phyloP scores from a whole-genome alignment of 92 coral and sea anemone genomes.

The Paramuricea clavata region DNA sequence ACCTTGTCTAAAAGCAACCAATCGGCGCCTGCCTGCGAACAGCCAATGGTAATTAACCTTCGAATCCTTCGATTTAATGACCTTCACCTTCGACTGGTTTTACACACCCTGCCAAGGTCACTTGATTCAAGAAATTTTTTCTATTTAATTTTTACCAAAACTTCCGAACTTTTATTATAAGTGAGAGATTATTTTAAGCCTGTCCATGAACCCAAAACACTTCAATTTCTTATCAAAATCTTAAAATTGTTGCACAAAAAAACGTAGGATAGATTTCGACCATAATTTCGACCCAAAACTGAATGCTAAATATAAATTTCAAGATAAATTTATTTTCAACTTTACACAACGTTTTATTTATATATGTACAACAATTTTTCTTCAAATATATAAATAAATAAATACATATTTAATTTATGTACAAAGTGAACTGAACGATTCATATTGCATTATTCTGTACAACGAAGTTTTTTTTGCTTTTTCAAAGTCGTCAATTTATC shows the following conservation, averaged over 20 bases:
- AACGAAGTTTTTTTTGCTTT: neutral
- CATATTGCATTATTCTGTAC: conserved; percentile 13
- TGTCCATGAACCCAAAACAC: too few species aligned
- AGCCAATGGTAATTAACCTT: too few species aligned
- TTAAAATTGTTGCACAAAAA: neutral
- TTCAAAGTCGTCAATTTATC: neutral
- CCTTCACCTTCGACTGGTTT: too few species aligned
- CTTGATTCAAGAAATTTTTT: too few species aligned
- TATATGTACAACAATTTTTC: conserved; percentile 20
- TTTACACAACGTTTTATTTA: conserved; percentile 1
- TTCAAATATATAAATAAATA: conserved; percentile 3
- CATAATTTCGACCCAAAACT: neutral
- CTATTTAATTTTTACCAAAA: too few species aligned
- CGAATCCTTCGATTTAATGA: too few species aligned
- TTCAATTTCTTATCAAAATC: neutral
- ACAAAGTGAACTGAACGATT: neutral
- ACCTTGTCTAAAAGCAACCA: too few species aligned
- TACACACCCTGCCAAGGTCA: too few species aligned
- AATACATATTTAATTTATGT: conserved; percentile 1
- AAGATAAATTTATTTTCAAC: neutral
- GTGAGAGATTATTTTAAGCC: too few species aligned
- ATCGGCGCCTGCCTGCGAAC: too few species aligned
- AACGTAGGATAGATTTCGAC: neutral
- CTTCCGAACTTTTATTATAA: too few species aligned
- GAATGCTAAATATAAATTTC: neutral